Conservation (phyloP, 2,888 invertebrate genomes). For the Lasioglossum oenotherae region DNA sequence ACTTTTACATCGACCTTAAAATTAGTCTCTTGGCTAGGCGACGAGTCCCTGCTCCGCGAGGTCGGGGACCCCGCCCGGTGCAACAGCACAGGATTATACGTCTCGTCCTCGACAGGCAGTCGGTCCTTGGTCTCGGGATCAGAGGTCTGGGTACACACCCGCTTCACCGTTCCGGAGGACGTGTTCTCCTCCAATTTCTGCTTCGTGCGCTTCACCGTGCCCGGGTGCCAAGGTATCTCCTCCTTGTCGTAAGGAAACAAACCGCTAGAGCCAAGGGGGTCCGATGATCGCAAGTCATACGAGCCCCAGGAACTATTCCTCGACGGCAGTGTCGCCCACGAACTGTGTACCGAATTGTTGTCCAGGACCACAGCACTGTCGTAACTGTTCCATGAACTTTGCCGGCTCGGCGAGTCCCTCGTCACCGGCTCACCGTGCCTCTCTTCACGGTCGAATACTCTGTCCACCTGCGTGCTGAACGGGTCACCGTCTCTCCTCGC, state of each 20-base stretch:
- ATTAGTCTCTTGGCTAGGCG: slow-evolving; percentile 61
- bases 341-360: slow-evolving; percentile 91
- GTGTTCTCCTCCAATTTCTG: slow-evolving; percentile 88
- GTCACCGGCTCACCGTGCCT: slow-evolving; percentile 75
- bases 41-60: slow-evolving; percentile 75
- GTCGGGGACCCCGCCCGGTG: slow-evolving; percentile 81
- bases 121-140: slow-evolving; percentile 76
- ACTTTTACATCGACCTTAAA: slow-evolving; percentile 56
- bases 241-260: slow-evolving; percentile 87
- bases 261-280: slow-evolving; percentile 83
- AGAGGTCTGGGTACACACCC: slow-evolving; percentile 80
- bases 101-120: slow-evolving; percentile 79
- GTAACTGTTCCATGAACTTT: slow-evolving; percentile 92
- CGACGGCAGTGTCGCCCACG: slow-evolving; percentile 90
- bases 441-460: slow-evolving; percentile 90
- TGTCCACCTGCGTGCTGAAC: slow-evolving; percentile 90
- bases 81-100: slow-evolving; percentile 80
- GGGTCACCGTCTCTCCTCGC: slow-evolving; percentile 86
- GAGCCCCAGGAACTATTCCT: slow-evolving; percentile 91
- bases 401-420: slow-evolving; percentile 87
- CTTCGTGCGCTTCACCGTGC: slow-evolving; percentile 90
- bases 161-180: slow-evolving; percentile 81
- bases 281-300: slow-evolving; percentile 87
- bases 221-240: slow-evolving; percentile 88
- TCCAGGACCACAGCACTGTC: slow-evolving; percentile 91